Conservation (phyloP, 2,888 invertebrate genomes). For the Steinernema hermaphroditum region DNA sequence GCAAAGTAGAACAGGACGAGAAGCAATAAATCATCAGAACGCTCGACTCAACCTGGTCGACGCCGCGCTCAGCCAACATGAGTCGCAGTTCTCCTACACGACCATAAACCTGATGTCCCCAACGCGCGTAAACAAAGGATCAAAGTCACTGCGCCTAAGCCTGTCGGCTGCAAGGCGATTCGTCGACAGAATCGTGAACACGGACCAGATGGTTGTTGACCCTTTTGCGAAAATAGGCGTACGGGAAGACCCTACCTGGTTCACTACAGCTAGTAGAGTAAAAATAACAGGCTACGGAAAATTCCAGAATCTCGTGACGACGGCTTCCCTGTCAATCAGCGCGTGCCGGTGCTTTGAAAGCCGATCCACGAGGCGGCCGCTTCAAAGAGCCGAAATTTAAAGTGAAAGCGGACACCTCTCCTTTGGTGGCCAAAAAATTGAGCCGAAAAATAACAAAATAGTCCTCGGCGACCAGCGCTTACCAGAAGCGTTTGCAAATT, state of each 20-base stretch:
- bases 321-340: constrained; percentile 2
- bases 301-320: background rate
- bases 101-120: background rate
- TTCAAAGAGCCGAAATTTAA: background rate
- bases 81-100: too few species aligned
- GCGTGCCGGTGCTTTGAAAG: background rate
- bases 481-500: too few species aligned
- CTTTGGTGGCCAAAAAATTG: background rate
- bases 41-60: background rate
- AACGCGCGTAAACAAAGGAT: constrained; percentile 1
- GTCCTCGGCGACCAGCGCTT: too few species aligned
- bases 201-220: too few species aligned
- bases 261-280: too few species aligned
- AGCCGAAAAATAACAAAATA: background rate
- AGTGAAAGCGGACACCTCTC: background rate
- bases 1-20: background rate
- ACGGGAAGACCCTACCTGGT: too few species aligned
- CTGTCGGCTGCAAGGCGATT: background rate
- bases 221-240: too few species aligned
- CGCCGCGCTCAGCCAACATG: too few species aligned
- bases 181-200: background rate
- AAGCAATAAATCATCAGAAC: background rate
- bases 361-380: background rate
- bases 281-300: too few species aligned
- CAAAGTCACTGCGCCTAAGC: constrained; percentile 1